These are phyloP conservation scores for Drosophila orena DNA, from an alignment of 1,140 invertebrate species.

Conservation along the genomic window DNA sequence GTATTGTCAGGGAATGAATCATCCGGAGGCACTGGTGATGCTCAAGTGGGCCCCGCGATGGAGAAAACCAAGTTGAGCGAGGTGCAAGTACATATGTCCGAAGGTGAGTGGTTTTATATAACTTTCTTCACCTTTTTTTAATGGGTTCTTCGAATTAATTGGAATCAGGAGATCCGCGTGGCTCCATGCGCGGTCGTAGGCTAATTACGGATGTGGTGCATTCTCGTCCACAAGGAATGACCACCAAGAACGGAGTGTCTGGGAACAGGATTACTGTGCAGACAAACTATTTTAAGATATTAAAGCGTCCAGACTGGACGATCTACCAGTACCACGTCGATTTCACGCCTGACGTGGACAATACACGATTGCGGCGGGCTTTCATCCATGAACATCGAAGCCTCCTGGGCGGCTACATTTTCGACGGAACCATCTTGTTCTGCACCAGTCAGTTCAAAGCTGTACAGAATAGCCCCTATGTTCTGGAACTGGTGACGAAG, in stretches of 20 bases:
- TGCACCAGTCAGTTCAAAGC: conserved; percentile 57
- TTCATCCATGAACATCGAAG: conserved; percentile 56
- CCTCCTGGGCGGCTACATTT: conserved; percentile 84
- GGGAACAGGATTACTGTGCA: conserved; percentile 83
- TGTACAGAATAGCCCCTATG: conserved; percentile 15
- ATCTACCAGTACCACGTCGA: conserved; percentile 94
- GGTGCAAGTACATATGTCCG: background rate
- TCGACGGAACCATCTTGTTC: conserved; percentile 86
- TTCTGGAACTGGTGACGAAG: conserved; percentile 64
- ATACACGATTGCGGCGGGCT: conserved; percentile 56
- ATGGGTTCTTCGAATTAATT: background rate
- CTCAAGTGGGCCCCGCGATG: too few species aligned
- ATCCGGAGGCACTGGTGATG: too few species aligned
- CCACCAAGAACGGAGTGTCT: conserved; percentile 48
- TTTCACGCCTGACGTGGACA: conserved; percentile 88
- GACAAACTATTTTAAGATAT: conserved; percentile 91
- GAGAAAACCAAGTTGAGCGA: background rate
- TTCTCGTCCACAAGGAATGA: conserved; percentile 54
- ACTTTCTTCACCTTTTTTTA: background rate
- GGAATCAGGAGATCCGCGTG: conserved; percentile 59
- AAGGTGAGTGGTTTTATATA: conserved; percentile 1
- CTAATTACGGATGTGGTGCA: conserved; percentile 61
- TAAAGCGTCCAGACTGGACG: conserved; percentile 89
- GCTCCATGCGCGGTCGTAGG: conserved; percentile 66
- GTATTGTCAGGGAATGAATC: too few species aligned